A percentile compares a stretch with the other conserved stretches of the same genome.
Evolutionary conservation across 2,113 vertebrate species (phyloP).

Genomic region (Oreochromis spilurus): DNA sequence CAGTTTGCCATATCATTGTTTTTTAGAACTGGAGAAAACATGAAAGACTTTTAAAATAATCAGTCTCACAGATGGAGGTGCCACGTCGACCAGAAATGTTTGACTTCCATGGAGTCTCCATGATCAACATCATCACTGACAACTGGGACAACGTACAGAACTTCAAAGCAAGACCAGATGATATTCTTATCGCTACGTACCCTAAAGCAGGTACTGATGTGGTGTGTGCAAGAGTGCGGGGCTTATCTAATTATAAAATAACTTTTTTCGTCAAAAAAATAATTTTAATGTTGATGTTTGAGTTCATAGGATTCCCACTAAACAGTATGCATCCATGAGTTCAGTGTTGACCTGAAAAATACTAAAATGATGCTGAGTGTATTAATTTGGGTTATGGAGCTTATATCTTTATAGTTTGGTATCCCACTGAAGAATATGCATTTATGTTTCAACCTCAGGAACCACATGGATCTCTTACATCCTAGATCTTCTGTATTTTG

Average conservation of each 20-base stretch:
- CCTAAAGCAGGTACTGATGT: slow-evolving; percentile 70
- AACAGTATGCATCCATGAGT: rapidly evolving
- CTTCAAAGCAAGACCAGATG: slow-evolving; percentile 76
- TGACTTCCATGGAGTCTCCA: slow-evolving; percentile 67
- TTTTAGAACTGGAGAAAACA: neutral
- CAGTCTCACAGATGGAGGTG: neutral
- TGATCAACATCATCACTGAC: slow-evolving; percentile 54
- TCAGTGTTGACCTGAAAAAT: neutral
- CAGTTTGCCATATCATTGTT: neutral
- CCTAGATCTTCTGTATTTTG: slow-evolving; percentile 69
- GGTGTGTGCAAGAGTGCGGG: neutral
- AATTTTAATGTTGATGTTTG: neutral
- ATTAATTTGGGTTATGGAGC: neutral
- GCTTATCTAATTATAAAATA: neutral
- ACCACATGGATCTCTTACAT: slow-evolving; percentile 77
- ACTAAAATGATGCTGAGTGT: neutral
- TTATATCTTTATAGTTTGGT: neutral
- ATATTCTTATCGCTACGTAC: slow-evolving; percentile 78
- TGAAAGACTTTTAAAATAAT: neutral
- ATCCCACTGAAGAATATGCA: neutral
- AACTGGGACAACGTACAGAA: slow-evolving; percentile 74
- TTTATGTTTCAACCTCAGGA: slow-evolving; percentile 47
- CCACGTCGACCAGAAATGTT: neutral
- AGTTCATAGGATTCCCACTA: neutral
- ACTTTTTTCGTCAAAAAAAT: neutral